Conservation (phyloP, 2,797 vertebrate species). For the Acanthurus leucopareius region DNA sequence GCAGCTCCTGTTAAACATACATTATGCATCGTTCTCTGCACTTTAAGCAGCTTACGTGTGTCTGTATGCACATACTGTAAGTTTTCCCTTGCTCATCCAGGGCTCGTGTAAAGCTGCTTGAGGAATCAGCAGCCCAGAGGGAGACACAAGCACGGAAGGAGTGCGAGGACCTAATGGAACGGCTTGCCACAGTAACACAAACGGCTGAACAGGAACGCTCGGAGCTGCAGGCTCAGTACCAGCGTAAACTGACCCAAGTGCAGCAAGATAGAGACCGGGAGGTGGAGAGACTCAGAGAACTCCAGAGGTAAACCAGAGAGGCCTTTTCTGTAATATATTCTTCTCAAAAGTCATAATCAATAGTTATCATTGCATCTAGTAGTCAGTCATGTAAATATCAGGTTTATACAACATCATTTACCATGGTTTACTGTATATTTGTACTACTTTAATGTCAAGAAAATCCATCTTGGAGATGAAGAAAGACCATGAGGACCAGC, state of each 20-base stretch:
- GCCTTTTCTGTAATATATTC: neutral
- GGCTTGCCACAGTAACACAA: slow-evolving; percentile 74
- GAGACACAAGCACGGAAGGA: slow-evolving; percentile 84
- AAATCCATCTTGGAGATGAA: slow-evolving; percentile 91
- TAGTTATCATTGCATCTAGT: too few species aligned
- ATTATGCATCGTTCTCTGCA: slow-evolving; percentile 9
- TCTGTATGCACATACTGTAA: neutral
- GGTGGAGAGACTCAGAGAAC: slow-evolving; percentile 88
- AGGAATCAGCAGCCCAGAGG: slow-evolving; percentile 85
- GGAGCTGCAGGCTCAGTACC: slow-evolving; percentile 88
- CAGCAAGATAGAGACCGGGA: slow-evolving; percentile 88
- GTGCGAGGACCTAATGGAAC: slow-evolving; percentile 85
- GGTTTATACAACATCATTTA: too few species aligned
- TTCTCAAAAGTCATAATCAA: neutral
- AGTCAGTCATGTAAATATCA: too few species aligned
- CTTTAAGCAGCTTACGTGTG: neutral
- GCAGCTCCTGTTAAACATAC: neutral
- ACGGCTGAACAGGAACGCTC: slow-evolving; percentile 83
- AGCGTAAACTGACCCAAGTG: slow-evolving; percentile 83
- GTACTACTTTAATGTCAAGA: slow-evolving; percentile 67
- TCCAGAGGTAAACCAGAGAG: slow-evolving; percentile 86
- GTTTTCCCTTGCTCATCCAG: slow-evolving; percentile 62
- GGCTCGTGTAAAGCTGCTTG: slow-evolving; percentile 86
- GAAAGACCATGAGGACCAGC: slow-evolving; percentile 91
- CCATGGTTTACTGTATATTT: neutral